Base-by-base conservation (phyloP, 2,888 invertebrate genomes). In the Caenorhabditis panamensis region DNA sequence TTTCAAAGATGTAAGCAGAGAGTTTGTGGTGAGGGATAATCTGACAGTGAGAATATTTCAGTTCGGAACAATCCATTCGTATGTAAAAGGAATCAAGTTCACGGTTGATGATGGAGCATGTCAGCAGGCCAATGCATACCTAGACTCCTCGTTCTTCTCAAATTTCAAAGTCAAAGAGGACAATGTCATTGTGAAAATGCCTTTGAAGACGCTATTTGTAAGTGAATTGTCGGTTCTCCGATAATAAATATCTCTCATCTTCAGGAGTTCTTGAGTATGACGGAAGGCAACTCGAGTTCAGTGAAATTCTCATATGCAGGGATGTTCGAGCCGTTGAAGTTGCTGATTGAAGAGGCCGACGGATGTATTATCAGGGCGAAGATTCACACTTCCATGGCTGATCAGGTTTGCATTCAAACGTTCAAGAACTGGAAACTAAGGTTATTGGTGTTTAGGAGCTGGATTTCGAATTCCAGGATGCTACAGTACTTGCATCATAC, bases 1-100 rank as follows among this genome's bases (percentile, higher is more conserved):
- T 2, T 83, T 83, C 41, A 71, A 80, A 64, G 83, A 83, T 44
- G 83, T 82, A n/a, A n/a, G n/a, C n/a, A n/a, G n/a, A n/a, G n/a
- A n/a, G n/a, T n/a, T n/a, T n/a, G n/a, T n/a, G n/a, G n/a, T n/a
- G n/a, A n/a, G n/a, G n/a, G n/a, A n/a, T n/a, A n/a, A n/a, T n/a
- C n/a, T n/a, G n/a, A n/a, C n/a, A n/a, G n/a, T n/a, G n/a, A n/a
- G n/a, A n/a, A n/a, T 51, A 47, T 76, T 82, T 22, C 58, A 84
- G 83, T 49, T 53, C n/a, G 81, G 81, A 20, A 73, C 73, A 13
- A 24, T 82, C 8, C 73, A 82, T 56, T 44, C 69, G 16, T 61
- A 28, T 22, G 61, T 54, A 8, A 61, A 36, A 0, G 83, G 83
- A 13, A 11, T 79, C 31, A 79, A 82, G 31, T 79, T 84, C 16